Base-by-base conservation (phyloP, 1,140 invertebrate species). In the Zaprionus ornatus region DNA sequence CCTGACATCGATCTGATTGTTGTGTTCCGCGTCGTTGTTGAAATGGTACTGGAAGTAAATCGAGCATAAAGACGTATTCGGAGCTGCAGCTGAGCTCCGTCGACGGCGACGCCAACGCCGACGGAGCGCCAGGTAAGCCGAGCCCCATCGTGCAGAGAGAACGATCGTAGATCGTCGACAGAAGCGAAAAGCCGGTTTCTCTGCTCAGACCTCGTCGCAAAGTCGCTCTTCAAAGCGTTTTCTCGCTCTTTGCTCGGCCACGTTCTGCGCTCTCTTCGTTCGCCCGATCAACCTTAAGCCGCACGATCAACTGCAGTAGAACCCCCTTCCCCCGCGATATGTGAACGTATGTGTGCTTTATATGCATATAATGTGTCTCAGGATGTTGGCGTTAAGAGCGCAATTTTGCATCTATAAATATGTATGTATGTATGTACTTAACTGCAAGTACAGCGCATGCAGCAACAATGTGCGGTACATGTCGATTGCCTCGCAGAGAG, bases 11-110 rank as follows among this genome's bases (percentile, higher is more conserved):
- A 81, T 75, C 42, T 42, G 63, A 64, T 75, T 67, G 85, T 90
- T 88, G 84, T 73, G 63, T 55, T 80, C 62, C 70, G 79, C 79
- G 72, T 54, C 74, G 79, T 84, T 75, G 84, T 75, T 83, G 32
- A 90, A 87, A 71, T 84, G 77, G 68, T 83, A 91, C 90, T 91
- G 82, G 62, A 76, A 76, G 77, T 76, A 80, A 91, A 91, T 90
- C 90, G 90, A 81, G 77, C 90, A 88, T 77, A 80, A 84, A 91
- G 75, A 90, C 79, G 45, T 45, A 52, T 65, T 55, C 57, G 50
- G 65, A 69, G 74, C 74, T 69, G 37, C 37, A 48, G 63, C 62
- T 66, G 59, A 62, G 67, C 66, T 60, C 59, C 25, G 17, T 48
- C 57, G 48, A 23, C 48, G 52, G 0, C 15, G 15, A 27, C 27